A percentile compares a stretch with the other conserved stretches of the same genome.
Evolutionary conservation across 2,888 invertebrate genomes (phyloP).

Genomic region (Calephelis perditalis): DNA sequence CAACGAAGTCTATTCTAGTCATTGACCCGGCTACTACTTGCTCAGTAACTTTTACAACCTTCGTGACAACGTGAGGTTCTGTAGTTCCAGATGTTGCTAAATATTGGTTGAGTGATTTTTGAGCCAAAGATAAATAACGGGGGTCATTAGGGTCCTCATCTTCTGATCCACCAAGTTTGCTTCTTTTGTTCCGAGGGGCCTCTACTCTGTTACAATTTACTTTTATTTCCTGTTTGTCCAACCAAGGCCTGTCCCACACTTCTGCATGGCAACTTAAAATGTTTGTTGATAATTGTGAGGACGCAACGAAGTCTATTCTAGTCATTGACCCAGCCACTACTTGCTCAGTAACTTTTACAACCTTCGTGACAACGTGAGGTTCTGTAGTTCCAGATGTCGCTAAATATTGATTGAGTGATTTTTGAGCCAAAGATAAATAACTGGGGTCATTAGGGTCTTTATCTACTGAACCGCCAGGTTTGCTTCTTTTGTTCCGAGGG

Average conservation of each 20-base stretch:
- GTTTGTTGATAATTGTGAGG: slow-evolving; percentile 22
- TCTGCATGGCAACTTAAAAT: slow-evolving; percentile 52
- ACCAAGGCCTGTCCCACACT: slow-evolving; percentile 75
- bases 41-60: slow-evolving; percentile 39
- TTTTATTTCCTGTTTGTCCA: slow-evolving; percentile 47
- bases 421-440: slow-evolving; percentile 34
- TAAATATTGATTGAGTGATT: slow-evolving; percentile 43
- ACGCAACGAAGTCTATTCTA: slow-evolving; percentile 41
- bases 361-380: slow-evolving; percentile 36
- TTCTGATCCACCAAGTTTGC: slow-evolving; percentile 24
- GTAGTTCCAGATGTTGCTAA: slow-evolving; percentile 32
- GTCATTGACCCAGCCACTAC: slow-evolving; percentile 41
- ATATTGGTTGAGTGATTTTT: slow-evolving; percentile 42
- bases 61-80: slow-evolving; percentile 34
- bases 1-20: slow-evolving; percentile 42
- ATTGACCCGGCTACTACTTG: slow-evolving; percentile 40
- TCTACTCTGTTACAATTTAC: slow-evolving; percentile 42
- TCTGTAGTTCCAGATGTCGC: slow-evolving; percentile 31
- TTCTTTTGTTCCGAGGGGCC: not conserved
- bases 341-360: slow-evolving; percentile 39
- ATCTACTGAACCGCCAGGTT: slow-evolving; percentile 16
- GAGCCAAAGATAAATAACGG: slow-evolving; percentile 32
- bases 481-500: slow-evolving; percentile 18
- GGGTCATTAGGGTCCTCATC: not conserved
- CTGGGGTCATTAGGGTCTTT: not conserved